Conservation (phyloP, 2,113 vertebrate genomes). For the Corapipo altera region DNA sequence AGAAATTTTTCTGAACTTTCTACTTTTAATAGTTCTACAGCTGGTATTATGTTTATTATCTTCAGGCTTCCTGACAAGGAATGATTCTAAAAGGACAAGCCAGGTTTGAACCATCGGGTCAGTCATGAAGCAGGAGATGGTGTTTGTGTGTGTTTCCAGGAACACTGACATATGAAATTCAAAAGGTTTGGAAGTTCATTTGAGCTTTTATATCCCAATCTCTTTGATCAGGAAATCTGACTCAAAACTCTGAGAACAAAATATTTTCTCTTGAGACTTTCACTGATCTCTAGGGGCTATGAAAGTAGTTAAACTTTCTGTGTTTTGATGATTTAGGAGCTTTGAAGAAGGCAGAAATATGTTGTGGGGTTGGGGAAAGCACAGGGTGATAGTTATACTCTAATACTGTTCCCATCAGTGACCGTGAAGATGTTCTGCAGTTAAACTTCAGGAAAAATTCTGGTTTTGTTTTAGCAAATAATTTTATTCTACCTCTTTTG, state of each 20-base stretch:
- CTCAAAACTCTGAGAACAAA: neutral
- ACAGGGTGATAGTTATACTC: neutral
- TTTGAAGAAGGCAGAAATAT: neutral
- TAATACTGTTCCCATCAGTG: neutral
- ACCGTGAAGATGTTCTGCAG: neutral
- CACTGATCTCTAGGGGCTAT: neutral
- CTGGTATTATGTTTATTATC: neutral
- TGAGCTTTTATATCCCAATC: neutral
- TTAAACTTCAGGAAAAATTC: neutral
- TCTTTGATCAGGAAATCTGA: constrained; percentile 6
- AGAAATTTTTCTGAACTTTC: neutral
- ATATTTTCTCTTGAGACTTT: neutral
- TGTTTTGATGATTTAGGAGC: neutral
- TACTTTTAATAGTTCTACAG: neutral
- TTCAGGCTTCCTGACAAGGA: neutral
- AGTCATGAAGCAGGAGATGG: neutral
- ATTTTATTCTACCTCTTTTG: neutral
- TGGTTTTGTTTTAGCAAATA: neutral
- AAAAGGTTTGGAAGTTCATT: neutral
- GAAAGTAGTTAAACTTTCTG: neutral
- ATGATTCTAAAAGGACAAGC: neutral
- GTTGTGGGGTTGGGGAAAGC: neutral
- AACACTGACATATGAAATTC: neutral
- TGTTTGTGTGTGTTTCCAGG: neutral
- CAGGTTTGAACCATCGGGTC: neutral